Evolutionary conservation across 1,140 invertebrate species (phyloP), one percentile per base, ranked within the genome.

Genomic region (Macrocentrus cingulum): DNA sequence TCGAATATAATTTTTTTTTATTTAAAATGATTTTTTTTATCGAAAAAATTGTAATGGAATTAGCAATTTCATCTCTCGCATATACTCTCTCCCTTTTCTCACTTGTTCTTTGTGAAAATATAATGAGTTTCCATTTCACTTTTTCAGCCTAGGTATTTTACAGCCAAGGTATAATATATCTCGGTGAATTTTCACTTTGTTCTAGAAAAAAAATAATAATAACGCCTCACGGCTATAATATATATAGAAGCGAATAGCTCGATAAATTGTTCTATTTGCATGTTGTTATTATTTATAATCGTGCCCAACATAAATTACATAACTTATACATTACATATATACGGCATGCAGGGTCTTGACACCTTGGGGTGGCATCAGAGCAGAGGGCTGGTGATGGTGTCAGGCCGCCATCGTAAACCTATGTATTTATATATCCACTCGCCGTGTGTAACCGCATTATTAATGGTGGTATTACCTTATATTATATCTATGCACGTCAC

Each of bases 271-370:
- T 49, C 42, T 51, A 59, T 59, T 59, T 59, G 49, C 50, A 59
- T 59, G 29, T 51, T 51, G 49, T 58, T 58, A 50, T 58, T 58
- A 49, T 58, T 58, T 58, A 58, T 58, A 58, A 44, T 51, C 48
- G 50, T 44, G 48, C 29, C 50, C 18, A 22, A 16, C 25, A 49
- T 49, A 32, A 44, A 16, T 44, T 44, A 44, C 18, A 44, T 19
- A 19, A 7, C 22, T n/a, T n/a, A n/a, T n/a, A n/a, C 41, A n/a
- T n/a, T 8, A 39, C 22, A 20, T 20, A 22, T 46, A 20, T 46
- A 46, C 13, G 36, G 8, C 13, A 15, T 13, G 8, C 8, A 46
- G 19, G 20, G 44, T 22, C 44, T 46, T 46, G 44, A 46, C 44
- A 20, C 25, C 25, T 19, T 23, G n/a, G 18, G 25, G 25, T 8